These are phyloP conservation scores for Eurytoma adleriae DNA, from an alignment of 2,888 invertebrate species.

Conservation along the genomic window DNA sequence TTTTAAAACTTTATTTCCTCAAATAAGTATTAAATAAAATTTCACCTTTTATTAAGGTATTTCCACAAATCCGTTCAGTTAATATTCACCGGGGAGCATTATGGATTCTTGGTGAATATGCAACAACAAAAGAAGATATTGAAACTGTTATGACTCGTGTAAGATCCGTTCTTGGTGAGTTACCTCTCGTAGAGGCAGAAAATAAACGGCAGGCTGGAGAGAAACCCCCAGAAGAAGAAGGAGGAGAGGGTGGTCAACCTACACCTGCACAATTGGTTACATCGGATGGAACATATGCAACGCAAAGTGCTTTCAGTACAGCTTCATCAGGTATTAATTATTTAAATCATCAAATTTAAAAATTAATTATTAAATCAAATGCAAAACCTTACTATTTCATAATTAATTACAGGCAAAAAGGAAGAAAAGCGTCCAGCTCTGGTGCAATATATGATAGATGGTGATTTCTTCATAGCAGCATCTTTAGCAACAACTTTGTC, in stretches of 20 bases:
- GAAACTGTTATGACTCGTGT: slow-evolving; percentile 88
- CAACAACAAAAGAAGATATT: slow-evolving; percentile 87
- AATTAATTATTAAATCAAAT: slow-evolving; percentile 1
- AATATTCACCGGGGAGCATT: slow-evolving; percentile 95
- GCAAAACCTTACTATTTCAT: background rate
- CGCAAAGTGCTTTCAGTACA: slow-evolving; percentile 97
- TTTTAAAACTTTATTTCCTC: background rate
- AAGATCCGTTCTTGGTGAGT: slow-evolving; percentile 82
- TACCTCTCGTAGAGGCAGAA: slow-evolving; percentile 80
- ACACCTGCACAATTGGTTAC: slow-evolving; percentile 87
- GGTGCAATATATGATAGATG: slow-evolving; percentile 92
- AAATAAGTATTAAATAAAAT: background rate
- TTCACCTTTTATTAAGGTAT: slow-evolving; percentile 84
- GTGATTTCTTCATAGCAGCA: slow-evolving; percentile 97
- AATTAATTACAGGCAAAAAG: slow-evolving; percentile 76
- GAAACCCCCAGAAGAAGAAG: slow-evolving; percentile 77
- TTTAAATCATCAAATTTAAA: background rate
- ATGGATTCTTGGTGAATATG: slow-evolving; percentile 99
- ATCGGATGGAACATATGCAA: slow-evolving; percentile 99
- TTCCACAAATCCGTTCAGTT: slow-evolving; percentile 91
- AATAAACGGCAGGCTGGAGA: slow-evolving; percentile 86
- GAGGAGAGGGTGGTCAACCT: slow-evolving; percentile 63
- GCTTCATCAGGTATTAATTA: slow-evolving; percentile 76
- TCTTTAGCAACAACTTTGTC: slow-evolving; percentile 93
- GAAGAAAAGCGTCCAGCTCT: slow-evolving; percentile 86